Conservation (phyloP, 2,888 invertebrate genomes). For the Patella depressa region DNA sequence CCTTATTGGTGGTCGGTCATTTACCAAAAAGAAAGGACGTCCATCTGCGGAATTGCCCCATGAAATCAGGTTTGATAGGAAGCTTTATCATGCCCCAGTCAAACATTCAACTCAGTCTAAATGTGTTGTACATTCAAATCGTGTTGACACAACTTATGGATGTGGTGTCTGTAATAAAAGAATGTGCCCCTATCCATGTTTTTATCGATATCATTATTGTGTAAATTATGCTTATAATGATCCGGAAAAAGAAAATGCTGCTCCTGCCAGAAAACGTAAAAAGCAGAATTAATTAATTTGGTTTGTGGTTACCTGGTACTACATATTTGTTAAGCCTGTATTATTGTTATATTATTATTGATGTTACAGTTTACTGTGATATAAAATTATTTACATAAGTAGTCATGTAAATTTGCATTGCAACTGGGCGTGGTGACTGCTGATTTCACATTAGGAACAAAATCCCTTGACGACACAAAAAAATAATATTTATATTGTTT, state of each 20-base stretch:
- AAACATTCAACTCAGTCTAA: background rate
- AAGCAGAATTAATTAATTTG: background rate
- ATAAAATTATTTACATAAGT: no score
- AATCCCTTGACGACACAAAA: no score
- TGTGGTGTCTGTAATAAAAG: background rate
- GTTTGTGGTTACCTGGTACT: background rate
- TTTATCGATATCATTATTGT: background rate
- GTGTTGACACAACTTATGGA: constrained; percentile 1
- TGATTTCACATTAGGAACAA: no score
- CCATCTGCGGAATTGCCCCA: constrained; percentile 2
- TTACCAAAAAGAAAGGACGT: constrained; percentile 1
- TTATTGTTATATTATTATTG: no score
- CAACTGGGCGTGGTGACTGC: no score
- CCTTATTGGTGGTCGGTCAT: background rate
- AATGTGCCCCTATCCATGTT: background rate
- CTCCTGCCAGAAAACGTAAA: constrained; percentile 2
- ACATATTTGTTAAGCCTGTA: no score
- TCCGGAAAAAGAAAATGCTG: background rate
- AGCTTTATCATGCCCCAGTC: background rate
- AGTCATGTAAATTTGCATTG: no score
- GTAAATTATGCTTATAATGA: background rate
- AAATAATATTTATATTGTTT: no score
- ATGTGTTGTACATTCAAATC: background rate
- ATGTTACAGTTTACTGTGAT: no score
- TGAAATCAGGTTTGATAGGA: background rate